Evolutionary conservation across 1,140 invertebrate genomes (phyloP).

Genomic region (Drosophila malerkotliana): DNA sequence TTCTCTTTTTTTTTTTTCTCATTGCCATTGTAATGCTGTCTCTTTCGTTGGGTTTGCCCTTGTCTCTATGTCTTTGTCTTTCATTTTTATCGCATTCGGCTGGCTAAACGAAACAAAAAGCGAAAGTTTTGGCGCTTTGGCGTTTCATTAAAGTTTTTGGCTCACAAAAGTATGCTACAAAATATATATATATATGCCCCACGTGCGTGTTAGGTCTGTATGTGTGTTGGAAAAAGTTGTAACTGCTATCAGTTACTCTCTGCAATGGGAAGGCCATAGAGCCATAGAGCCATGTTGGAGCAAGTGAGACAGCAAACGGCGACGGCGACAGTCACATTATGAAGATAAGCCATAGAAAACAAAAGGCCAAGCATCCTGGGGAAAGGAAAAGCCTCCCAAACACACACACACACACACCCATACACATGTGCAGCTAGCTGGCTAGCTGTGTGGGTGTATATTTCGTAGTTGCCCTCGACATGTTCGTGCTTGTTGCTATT

Average conservation of each 20-base stretch:
- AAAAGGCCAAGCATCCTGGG: slow-evolving; percentile 54
- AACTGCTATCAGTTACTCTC: slow-evolving; percentile 70
- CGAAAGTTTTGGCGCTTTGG: slow-evolving; percentile 75
- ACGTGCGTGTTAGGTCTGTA: slow-evolving; percentile 15
- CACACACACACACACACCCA: not conserved
- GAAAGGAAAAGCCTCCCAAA: slow-evolving; percentile 32
- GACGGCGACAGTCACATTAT: slow-evolving; percentile 75
- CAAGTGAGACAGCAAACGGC: slow-evolving; percentile 29
- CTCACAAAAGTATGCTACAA: slow-evolving; percentile 70
- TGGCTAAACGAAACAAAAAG: slow-evolving; percentile 62
- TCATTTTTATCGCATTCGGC: slow-evolving; percentile 71
- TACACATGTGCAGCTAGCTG: not conserved
- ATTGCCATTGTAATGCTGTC: not conserved
- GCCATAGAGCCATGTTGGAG: not conserved
- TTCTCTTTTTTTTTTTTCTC: slow-evolving; percentile 9
- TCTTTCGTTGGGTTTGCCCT: not conserved
- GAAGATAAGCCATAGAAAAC: slow-evolving; percentile 78
- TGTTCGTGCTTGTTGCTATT: slow-evolving; percentile 49
- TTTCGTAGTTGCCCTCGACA: slow-evolving; percentile 47
- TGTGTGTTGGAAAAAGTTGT: slow-evolving; percentile 59
- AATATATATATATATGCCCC: slow-evolving; percentile 43
- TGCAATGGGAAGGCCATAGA: slow-evolving; percentile 29
- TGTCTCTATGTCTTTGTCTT: slow-evolving; percentile 25
- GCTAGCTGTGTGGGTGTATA: slow-evolving; percentile 1
- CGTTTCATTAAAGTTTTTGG: slow-evolving; percentile 76